phyloP scores from a whole-genome alignment of 2,797 vertebrate genomes.

The Myotis findleyi region DNA sequence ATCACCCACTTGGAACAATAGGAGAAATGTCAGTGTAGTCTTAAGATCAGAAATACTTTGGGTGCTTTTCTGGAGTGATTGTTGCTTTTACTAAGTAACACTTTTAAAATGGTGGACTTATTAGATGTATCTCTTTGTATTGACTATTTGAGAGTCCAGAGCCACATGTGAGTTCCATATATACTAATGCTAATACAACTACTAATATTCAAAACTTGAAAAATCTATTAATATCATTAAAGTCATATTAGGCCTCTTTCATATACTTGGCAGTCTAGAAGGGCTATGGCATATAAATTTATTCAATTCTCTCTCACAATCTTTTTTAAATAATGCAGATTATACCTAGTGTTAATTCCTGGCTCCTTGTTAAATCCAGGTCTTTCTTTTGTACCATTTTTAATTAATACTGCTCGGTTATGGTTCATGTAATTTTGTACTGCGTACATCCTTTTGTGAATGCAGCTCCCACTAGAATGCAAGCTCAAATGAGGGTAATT shows the following conservation, averaged over 20 bases:
- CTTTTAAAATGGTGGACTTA: neutral
- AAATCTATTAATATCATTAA: neutral
- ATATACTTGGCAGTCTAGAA: neutral
- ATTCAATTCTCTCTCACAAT: neutral
- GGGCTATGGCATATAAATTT: neutral
- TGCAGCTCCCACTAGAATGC: neutral
- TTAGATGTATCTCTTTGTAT: neutral
- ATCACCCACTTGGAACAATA: neutral
- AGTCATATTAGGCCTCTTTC: neutral
- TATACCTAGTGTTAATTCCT: neutral
- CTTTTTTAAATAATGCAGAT: neutral
- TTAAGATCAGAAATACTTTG: neutral
- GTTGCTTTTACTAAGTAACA: neutral
- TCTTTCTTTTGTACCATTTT: neutral
- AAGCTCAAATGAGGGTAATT: neutral
- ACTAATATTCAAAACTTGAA: neutral
- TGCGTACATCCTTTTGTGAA: neutral
- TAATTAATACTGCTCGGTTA: neutral
- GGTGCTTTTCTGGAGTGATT: neutral
- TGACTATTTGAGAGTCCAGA: neutral
- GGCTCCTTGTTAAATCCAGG: neutral
- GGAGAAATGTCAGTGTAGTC: neutral
- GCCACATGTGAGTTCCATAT: neutral
- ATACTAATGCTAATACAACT: neutral
- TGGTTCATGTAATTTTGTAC: neutral